Percentiles rank a stretch among this genome's conserved stretches.
Evolutionary conservation across 2,113 vertebrate genomes (phyloP).

Genomic region (Hemibagrus wyckioides): DNA sequence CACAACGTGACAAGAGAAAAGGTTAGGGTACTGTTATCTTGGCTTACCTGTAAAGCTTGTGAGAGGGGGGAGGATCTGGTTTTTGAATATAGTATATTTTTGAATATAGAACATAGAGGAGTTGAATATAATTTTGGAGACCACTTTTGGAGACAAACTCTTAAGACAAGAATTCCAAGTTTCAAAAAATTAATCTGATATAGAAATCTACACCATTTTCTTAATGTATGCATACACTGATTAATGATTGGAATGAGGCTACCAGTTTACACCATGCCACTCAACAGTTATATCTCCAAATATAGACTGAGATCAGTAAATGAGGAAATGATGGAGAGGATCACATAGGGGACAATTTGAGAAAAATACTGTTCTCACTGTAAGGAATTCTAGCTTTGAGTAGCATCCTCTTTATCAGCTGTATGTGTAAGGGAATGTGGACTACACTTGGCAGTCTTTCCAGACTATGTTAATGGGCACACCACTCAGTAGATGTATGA

Average conservation of each 20-base stretch:
- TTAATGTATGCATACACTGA: neutral
- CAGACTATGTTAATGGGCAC: constrained; percentile 32
- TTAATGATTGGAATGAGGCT: neutral
- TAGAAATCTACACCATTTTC: neutral
- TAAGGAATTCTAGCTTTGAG: neutral
- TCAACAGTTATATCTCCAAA: no score
- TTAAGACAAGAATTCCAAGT: neutral
- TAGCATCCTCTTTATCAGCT: neutral
- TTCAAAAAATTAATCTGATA: neutral
- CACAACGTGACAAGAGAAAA: neutral
- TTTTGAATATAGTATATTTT: neutral
- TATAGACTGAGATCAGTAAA: neutral
- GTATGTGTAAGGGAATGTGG: neutral
- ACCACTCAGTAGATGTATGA: constrained; percentile 19
- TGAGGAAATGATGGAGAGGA: neutral
- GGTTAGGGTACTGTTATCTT: neutral
- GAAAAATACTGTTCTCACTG: neutral
- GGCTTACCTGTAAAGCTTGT: neutral
- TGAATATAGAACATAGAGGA: no score
- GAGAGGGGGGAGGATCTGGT: neutral
- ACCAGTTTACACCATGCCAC: neutral
- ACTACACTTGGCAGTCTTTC: neutral
- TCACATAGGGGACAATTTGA: neutral
- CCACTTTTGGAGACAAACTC: neutral
- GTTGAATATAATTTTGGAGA: no score